These are phyloP conservation scores for Porites australiensis DNA, from an alignment of 64 coral and sea anemone species.

Conservation along the genomic window DNA sequence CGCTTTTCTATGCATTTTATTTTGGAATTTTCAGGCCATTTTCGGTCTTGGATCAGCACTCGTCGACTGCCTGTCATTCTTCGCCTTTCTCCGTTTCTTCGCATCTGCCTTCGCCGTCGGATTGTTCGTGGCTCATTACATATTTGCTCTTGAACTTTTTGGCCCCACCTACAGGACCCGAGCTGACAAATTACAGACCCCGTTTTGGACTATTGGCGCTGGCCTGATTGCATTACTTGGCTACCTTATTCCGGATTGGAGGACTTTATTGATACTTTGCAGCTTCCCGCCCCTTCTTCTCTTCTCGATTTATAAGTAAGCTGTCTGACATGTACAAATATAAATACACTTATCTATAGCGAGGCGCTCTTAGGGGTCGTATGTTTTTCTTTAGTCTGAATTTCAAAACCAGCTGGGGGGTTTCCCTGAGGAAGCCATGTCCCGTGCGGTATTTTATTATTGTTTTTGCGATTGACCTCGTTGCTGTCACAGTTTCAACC, in stretches of 20 bases:
- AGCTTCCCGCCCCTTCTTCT: constrained; percentile 55
- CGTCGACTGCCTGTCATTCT: constrained; percentile 69
- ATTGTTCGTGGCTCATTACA: constrained; percentile 66
- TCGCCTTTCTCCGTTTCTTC: constrained; percentile 76
- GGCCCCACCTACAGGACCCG: constrained; percentile 66
- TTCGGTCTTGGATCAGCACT: constrained; percentile 74
- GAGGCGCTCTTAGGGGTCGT: not conserved
- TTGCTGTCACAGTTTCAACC: too few species aligned
- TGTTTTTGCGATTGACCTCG: too few species aligned
- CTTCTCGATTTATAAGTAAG: constrained; percentile 77
- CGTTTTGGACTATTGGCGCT: constrained; percentile 62
- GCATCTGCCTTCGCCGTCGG: constrained; percentile 47
- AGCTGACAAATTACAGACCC: constrained; percentile 76
- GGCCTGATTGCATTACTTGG: constrained; percentile 59
- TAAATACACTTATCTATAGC: not conserved
- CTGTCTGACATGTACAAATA: not conserved
- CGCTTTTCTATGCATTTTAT: not conserved
- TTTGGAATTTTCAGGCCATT: constrained; percentile 21
- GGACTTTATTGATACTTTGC: constrained; percentile 46
- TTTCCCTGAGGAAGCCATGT: too few species aligned
- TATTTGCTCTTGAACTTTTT: constrained; percentile 71
- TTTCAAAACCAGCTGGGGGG: too few species aligned
- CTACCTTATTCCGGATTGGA: constrained; percentile 81
- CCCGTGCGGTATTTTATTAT: too few species aligned
- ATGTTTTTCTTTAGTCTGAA: too few species aligned